A percentile compares a stretch with the other conserved stretches of the same genome.
Evolutionary conservation across 2,888 invertebrate genomes (phyloP).

Genomic region (Ditylenchus weischeri): DNA sequence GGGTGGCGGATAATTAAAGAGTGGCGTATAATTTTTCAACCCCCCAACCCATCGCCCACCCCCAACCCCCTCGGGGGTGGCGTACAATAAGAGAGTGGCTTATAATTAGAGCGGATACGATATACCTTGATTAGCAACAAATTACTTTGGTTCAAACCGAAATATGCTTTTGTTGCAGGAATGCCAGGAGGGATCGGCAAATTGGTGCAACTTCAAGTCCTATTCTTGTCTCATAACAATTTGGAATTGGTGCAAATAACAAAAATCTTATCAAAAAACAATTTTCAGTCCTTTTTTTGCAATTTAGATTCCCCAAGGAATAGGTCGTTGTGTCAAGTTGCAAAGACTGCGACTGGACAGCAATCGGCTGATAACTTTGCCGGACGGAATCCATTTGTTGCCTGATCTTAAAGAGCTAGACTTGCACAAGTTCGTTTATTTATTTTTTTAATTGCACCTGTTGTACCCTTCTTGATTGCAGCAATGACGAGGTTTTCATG

Average conservation of each 20-base stretch:
- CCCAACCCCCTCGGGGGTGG: too few relatives aligned
- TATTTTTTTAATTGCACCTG: background rate
- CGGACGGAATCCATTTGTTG: slow-evolving; percentile 91
- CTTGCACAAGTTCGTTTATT: slow-evolving; percentile 47
- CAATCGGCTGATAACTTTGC: slow-evolving; percentile 88
- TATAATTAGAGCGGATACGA: too few relatives aligned
- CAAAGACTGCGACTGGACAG: slow-evolving; percentile 81
- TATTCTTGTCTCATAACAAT: slow-evolving; percentile 92
- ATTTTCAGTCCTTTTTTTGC: background rate
- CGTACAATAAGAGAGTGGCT: too few relatives aligned
- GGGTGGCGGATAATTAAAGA: too few relatives aligned
- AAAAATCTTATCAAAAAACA: background rate
- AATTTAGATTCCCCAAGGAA: slow-evolving; percentile 69
- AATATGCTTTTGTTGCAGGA: slow-evolving; percentile 66
- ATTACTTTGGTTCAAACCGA: too few relatives aligned
- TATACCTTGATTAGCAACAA: too few relatives aligned
- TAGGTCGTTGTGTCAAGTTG: slow-evolving; percentile 67
- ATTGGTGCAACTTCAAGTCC: slow-evolving; percentile 83
- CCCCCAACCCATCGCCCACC: too few relatives aligned
- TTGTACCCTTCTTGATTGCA: slow-evolving; percentile 30
- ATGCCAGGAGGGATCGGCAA: slow-evolving; percentile 95
- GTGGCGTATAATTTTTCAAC: too few relatives aligned
- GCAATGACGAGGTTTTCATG: slow-evolving; percentile 88
- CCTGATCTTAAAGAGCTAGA: slow-evolving; percentile 78
- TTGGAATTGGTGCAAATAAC: slow-evolving; percentile 71